These are phyloP conservation scores for Nothobranchius kuhntae DNA, from an alignment of 2,113 vertebrate species.

Conservation along the genomic window DNA sequence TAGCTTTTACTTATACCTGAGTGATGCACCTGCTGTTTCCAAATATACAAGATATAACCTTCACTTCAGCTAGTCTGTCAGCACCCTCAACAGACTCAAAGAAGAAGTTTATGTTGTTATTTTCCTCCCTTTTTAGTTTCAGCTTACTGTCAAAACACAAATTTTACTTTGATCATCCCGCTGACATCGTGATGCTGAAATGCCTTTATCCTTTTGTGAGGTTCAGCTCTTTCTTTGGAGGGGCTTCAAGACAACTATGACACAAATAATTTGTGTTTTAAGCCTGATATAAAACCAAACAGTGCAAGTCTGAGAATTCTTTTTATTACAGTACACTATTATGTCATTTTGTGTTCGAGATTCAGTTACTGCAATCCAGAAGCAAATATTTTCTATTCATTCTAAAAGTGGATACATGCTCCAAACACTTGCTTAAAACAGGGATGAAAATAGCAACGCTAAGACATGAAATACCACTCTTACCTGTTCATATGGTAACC, in stretches of 20 bases:
- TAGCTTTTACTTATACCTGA: not conserved
- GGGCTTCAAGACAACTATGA: not conserved
- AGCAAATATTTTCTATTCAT: not conserved
- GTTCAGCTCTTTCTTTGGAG: constrained; percentile 6
- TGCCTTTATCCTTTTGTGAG: constrained; percentile 27
- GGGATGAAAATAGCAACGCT: not conserved
- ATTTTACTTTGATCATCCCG: constrained; percentile 44
- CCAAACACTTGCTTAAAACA: not conserved
- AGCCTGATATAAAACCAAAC: not conserved
- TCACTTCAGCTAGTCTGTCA: constrained; percentile 33
- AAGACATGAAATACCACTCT: not conserved
- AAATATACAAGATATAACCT: constrained; percentile 31
- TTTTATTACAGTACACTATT: not conserved
- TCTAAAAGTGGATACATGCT: not conserved
- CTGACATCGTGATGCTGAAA: constrained; percentile 42
- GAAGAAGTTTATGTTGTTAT: constrained; percentile 10
- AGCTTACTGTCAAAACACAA: constrained; percentile 44
- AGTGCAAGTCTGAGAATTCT: not conserved
- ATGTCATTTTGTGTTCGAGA: too few species aligned
- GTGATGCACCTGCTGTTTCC: not conserved
- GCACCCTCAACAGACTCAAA: constrained; percentile 4
- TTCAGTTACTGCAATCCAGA: too few species aligned
- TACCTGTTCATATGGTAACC: not conserved
- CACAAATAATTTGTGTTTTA: not conserved
- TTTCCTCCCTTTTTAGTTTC: constrained; percentile 14